Evolutionary conservation across 2,113 vertebrate genomes (phyloP).

Genomic region (Scopus umbretta): DNA sequence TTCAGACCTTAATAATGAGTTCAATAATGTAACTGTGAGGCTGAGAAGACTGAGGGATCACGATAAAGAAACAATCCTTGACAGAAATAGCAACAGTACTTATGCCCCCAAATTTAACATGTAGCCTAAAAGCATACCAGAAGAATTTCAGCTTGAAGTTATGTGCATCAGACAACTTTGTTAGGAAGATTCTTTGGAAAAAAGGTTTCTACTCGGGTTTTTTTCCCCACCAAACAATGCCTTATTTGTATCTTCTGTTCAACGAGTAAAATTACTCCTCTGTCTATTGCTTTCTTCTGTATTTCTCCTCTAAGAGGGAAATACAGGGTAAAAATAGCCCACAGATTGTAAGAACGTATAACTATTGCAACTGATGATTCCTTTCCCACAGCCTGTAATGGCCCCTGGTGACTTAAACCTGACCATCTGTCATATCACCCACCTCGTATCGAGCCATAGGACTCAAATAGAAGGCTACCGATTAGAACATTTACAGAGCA

Average conservation of each 20-base stretch:
- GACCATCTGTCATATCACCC: slow-evolving; percentile 32
- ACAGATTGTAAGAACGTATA: neutral
- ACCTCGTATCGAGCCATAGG: neutral
- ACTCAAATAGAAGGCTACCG: neutral
- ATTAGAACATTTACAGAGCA: neutral
- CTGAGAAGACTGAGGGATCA: neutral
- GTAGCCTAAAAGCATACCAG: fast-evolving
- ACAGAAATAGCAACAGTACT: neutral
- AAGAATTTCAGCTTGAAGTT: neutral
- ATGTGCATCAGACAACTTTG: neutral
- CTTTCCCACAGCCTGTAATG: neutral
- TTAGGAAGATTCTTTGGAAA: neutral
- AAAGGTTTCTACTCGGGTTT: neutral
- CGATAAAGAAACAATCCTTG: neutral
- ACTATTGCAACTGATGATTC: neutral
- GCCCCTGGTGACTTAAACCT: neutral
- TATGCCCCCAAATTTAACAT: neutral
- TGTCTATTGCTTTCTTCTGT: neutral
- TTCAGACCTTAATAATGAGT: neutral
- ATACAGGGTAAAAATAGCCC: neutral
- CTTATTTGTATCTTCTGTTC: neutral
- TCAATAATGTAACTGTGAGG: neutral
- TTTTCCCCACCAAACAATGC: neutral
- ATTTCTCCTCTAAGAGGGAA: neutral
- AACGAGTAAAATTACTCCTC: neutral